Conservation (phyloP, 2,797 vertebrate genomes). For the Gorsachius magnificus region DNA sequence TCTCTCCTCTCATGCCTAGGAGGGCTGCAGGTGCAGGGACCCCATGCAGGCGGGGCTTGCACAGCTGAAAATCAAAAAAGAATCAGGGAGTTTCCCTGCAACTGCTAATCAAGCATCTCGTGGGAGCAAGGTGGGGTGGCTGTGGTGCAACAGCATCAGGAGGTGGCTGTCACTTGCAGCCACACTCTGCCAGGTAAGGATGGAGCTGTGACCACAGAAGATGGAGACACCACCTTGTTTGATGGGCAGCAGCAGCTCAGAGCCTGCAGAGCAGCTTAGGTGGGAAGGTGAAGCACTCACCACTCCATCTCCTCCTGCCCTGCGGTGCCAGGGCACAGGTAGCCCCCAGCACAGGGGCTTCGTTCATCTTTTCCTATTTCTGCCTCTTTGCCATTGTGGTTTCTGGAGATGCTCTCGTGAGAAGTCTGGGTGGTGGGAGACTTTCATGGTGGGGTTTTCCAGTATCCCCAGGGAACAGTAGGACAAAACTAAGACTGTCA, state of each 20-base stretch:
- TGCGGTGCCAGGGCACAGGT: rapidly evolving
- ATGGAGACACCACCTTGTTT: background rate
- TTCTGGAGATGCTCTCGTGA: background rate
- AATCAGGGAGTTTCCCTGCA: background rate
- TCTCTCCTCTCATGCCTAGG: background rate
- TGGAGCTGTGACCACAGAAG: background rate
- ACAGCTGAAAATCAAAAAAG: background rate
- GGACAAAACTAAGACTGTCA: background rate
- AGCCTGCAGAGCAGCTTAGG: background rate
- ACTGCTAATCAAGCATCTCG: background rate
- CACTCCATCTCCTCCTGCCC: background rate
- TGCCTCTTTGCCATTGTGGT: background rate
- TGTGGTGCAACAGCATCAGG: background rate
- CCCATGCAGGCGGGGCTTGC: background rate
- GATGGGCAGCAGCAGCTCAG: background rate
- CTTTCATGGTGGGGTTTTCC: background rate
- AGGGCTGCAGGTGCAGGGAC: background rate
- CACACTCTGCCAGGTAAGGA: background rate
- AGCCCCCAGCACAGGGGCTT: background rate
- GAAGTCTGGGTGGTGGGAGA: background rate
- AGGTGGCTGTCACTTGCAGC: background rate
- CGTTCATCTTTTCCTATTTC: background rate
- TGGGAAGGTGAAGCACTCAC: background rate
- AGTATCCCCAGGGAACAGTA: background rate
- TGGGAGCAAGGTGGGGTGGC: background rate